A percentile compares a stretch with the other conserved stretches of the same genome.
These are phyloP conservation scores for Mesorhabditis belari DNA, from an alignment of 2,888 invertebrate species.

Conservation along the genomic window DNA sequence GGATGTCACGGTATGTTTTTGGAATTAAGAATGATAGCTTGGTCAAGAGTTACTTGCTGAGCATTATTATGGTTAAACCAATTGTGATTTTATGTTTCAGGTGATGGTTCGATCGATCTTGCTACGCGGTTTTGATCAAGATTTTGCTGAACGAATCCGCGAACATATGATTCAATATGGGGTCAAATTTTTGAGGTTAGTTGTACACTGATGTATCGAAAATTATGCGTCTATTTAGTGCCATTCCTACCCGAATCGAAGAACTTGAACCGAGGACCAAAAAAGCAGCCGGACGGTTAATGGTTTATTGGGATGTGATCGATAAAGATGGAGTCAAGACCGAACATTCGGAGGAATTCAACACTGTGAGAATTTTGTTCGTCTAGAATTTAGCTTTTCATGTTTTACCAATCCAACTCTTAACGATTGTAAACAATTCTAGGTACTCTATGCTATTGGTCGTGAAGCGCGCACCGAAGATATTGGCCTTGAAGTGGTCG, in stretches of 20 bases:
- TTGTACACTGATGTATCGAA: background rate
- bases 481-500: slow-evolving; percentile 66
- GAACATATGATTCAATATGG: slow-evolving; percentile 58
- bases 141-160: slow-evolving; percentile 61
- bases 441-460: slow-evolving; percentile 62
- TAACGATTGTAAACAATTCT: no score
- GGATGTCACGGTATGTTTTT: slow-evolving; percentile 51
- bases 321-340: slow-evolving; percentile 36
- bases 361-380: slow-evolving; percentile 56
- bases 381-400: background rate
- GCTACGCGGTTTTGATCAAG: slow-evolving; percentile 63
- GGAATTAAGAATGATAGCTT: no score
- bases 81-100: slow-evolving; percentile 11
- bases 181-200: slow-evolving; percentile 55
- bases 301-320: slow-evolving; percentile 29
- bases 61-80: no score
- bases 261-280: slow-evolving; percentile 33
- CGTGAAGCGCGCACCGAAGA: slow-evolving; percentile 60
- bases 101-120: slow-evolving; percentile 61
- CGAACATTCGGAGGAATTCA: slow-evolving; percentile 58
- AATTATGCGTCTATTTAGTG: slow-evolving; percentile 12
- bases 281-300: slow-evolving; percentile 32
- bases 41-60: no score
- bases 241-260: slow-evolving; percentile 39
- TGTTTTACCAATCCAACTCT: no score